Evolutionary conservation across 2,113 vertebrate genomes (phyloP).

Genomic region (Corythaeola cristata): DNA sequence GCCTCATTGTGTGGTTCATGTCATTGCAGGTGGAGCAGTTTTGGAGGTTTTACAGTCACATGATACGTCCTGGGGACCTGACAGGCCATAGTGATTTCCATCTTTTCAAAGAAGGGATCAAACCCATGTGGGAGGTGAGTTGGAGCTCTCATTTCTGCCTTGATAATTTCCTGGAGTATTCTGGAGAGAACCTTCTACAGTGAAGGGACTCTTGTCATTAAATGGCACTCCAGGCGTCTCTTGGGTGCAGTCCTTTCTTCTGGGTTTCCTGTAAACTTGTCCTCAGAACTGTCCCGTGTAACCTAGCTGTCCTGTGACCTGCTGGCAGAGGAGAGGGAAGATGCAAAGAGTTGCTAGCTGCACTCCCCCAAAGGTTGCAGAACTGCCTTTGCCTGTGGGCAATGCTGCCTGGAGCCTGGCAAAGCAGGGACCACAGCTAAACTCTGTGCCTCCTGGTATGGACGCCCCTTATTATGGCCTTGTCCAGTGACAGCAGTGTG

Average conservation of each 20-base stretch:
- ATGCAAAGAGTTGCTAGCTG: neutral
- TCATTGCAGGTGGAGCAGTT: conserved; percentile 83
- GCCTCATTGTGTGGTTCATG: neutral
- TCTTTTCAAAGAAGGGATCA: conserved; percentile 87
- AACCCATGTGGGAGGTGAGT: conserved; percentile 88
- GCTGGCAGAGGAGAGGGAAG: neutral
- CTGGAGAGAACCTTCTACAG: neutral
- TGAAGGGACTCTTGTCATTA: neutral
- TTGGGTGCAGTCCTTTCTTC: neutral
- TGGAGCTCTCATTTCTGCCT: neutral
- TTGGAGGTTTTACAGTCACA: conserved; percentile 87
- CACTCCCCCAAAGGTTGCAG: neutral
- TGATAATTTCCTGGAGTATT: neutral
- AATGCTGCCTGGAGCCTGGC: neutral
- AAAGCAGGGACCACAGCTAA: neutral
- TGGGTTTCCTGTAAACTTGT: neutral
- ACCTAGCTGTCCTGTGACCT: neutral
- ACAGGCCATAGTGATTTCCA: conserved; percentile 87
- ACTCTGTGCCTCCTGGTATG: neutral
- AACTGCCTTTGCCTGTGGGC: neutral
- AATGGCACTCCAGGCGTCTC: neutral
- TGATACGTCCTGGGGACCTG: conserved; percentile 86
- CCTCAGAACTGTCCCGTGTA: neutral
- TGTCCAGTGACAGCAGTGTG: neutral
- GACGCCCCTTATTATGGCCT: neutral